These are phyloP conservation scores for Syrrhaptes paradoxus DNA, from an alignment of 2,113 vertebrate genomes.

Conservation along the genomic window DNA sequence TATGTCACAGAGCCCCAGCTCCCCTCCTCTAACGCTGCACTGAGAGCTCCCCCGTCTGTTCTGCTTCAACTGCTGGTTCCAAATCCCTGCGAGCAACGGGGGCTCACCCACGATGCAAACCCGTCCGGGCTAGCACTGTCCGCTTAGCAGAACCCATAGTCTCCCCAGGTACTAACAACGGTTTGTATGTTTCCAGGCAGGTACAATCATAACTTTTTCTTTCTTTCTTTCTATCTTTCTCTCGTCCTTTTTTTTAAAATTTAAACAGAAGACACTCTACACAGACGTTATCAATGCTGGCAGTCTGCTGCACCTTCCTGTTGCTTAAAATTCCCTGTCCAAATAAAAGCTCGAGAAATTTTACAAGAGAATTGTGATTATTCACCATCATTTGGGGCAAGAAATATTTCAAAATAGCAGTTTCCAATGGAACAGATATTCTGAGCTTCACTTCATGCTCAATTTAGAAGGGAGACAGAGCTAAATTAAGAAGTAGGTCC, in stretches of 20 bases:
- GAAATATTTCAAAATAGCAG: background rate
- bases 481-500: background rate
- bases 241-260: too few species aligned
- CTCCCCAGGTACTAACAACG: too few species aligned
- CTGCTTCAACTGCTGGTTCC: background rate
- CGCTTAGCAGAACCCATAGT: fast-evolving
- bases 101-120: fast-evolving
- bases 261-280: background rate
- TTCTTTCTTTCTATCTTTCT: too few species aligned
- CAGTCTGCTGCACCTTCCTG: background rate
- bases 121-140: background rate
- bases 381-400: background rate
- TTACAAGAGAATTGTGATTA: background rate
- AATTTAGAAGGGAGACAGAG: background rate
- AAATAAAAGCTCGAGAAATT: background rate
- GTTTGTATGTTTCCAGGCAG: background rate
- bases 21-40: background rate
- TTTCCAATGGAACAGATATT: background rate
- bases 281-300: background rate
- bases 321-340: background rate
- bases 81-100: too few species aligned
- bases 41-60: conserved; percentile 1
- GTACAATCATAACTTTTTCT: background rate
- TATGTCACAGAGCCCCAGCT: background rate
- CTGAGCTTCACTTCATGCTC: background rate